phyloP scores from a whole-genome alignment of 2,113 vertebrate genomes.

The Grus americana region DNA sequence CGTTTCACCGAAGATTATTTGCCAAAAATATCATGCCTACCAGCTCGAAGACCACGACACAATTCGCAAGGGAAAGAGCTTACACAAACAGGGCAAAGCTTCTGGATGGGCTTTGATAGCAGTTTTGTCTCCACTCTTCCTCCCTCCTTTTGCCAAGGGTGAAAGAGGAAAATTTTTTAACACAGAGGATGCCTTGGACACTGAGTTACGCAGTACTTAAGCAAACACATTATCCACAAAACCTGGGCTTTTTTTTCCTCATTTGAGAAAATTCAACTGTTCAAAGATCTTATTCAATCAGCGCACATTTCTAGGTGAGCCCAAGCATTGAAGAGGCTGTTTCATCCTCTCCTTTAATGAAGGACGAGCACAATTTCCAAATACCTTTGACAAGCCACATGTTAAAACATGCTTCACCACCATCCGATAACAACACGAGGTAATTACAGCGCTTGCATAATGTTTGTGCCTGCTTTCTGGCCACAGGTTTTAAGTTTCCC shows the following conservation, averaged over 20 bases:
- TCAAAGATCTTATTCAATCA: background rate
- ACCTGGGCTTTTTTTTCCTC: background rate
- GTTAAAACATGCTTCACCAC: background rate
- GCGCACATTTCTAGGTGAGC: background rate
- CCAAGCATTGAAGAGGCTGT: background rate
- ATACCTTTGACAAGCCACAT: background rate
- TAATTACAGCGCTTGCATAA: background rate
- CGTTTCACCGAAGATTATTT: background rate
- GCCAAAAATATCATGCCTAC: background rate
- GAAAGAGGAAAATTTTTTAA: constrained; percentile 17
- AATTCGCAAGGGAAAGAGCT: background rate
- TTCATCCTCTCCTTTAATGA: background rate
- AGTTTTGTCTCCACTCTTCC: background rate
- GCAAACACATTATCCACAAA: background rate
- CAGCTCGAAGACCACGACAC: background rate
- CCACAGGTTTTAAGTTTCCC: background rate
- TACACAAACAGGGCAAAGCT: constrained; percentile 7
- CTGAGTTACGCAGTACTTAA: background rate
- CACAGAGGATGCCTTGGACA: background rate
- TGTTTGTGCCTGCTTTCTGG: background rate
- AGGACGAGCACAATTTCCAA: background rate
- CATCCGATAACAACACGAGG: background rate
- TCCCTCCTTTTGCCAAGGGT: background rate
- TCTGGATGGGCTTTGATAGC: background rate
- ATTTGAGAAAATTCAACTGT: background rate